phyloP scores from a whole-genome alignment of 2,797 vertebrate genomes.

The Microctenopoma steveboyesi region DNA sequence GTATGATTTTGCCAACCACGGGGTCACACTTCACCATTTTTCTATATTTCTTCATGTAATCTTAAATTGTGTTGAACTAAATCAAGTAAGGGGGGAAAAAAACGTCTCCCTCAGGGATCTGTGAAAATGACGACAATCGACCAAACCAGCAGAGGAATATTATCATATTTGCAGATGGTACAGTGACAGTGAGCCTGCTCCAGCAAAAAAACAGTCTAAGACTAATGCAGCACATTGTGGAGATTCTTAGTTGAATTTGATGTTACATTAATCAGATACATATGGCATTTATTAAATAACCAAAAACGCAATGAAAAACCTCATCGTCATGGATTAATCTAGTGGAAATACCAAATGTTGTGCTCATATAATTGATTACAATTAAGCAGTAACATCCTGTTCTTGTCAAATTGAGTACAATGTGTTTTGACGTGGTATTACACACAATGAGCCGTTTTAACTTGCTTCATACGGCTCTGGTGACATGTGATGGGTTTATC shows the following conservation, averaged over 20 bases:
- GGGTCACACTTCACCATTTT: neutral
- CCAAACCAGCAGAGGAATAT: neutral
- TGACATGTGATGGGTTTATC: neutral
- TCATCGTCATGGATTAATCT: neutral
- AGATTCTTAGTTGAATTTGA: too few species aligned
- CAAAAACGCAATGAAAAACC: neutral
- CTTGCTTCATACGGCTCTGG: neutral
- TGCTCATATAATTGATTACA: too few species aligned
- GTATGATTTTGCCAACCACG: neutral
- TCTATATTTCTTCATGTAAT: neutral
- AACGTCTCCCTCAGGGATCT: neutral
- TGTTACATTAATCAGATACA: too few species aligned
- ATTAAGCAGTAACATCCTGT: too few species aligned
- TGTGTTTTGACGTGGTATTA: neutral
- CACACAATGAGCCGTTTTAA: neutral
- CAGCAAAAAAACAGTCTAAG: neutral
- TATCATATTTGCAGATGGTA: slow-evolving; percentile 24
- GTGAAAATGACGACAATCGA: slow-evolving; percentile 12
- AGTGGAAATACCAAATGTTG: too few species aligned
- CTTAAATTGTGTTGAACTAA: neutral
- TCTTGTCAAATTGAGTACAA: too few species aligned
- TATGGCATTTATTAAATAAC: neutral
- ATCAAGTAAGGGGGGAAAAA: neutral
- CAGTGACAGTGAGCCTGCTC: slow-evolving; percentile 2
- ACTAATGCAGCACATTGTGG: too few species aligned